A percentile compares a stretch with the other conserved stretches of the same genome.
Evolutionary conservation across 2,888 invertebrate species (phyloP).

Genomic region (Drosophila kanekoi): DNA sequence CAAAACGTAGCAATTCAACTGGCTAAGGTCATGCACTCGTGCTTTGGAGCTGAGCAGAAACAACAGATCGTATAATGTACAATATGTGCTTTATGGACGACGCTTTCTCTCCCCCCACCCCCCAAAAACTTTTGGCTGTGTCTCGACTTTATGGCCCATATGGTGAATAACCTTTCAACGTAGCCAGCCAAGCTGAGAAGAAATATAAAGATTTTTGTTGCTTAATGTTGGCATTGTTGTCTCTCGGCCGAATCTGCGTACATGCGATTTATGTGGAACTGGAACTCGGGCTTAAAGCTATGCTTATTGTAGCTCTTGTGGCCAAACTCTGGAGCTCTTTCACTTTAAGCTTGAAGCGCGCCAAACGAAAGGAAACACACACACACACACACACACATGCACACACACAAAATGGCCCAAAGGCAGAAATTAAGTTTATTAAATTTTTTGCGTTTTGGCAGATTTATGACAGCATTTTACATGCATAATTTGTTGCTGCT

Average conservation of each 20-base stretch:
- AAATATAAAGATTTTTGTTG: slow-evolving; percentile 37
- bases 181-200: slow-evolving; percentile 33
- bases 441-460: slow-evolving; percentile 33
- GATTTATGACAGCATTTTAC: slow-evolving; percentile 59
- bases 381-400: no score
- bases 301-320: slow-evolving; percentile 26
- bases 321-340: no score
- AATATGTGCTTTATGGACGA: slow-evolving; percentile 25
- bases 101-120: slow-evolving; percentile 24
- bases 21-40: slow-evolving; percentile 26
- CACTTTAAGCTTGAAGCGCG: slow-evolving; percentile 42
- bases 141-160: slow-evolving; percentile 31
- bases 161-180: slow-evolving; percentile 53
- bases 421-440: slow-evolving; percentile 56
- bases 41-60: neutral
- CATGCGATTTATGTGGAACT: slow-evolving; percentile 50
- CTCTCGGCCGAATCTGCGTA: slow-evolving; percentile 48
- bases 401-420: slow-evolving; percentile 19
- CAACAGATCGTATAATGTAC: slow-evolving; percentile 24
- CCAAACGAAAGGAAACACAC: slow-evolving; percentile 29
- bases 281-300: slow-evolving; percentile 33
- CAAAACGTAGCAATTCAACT: slow-evolving; percentile 29
- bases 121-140: slow-evolving; percentile 16
- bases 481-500: slow-evolving; percentile 35
- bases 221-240: slow-evolving; percentile 15